Evolutionary conservation across 2,888 invertebrate genomes (phyloP), one percentile per base, ranked within the genome.

Genomic region (Cremastinae sp.): DNA sequence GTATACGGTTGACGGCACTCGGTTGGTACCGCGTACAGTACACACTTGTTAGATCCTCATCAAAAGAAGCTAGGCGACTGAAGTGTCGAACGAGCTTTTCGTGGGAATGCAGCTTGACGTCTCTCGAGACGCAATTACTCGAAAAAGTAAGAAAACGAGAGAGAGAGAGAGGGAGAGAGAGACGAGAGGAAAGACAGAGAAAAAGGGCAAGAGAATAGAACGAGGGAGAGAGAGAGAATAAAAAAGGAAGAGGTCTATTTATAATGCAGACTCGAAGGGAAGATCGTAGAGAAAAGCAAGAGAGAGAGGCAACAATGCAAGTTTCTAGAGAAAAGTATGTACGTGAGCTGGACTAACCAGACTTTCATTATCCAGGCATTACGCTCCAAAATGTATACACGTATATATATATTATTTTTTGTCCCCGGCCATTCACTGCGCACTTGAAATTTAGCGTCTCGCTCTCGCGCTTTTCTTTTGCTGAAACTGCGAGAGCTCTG

Each of bases 91-190:
- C 53, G 66, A 75, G 71, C 66, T 62, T 71, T 71, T 71, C 51
- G 28, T n/a, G 65, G 45, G 56, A 41, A 49, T 34, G 69, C 38
- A 49, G 64, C 65, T 41, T 16, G 56, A 51, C 71, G 66, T 36
- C 61, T 71, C 75, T 75, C 71, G 75, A 75, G 75, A 75, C 75
- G 66, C 66, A 75, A 75, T 71, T 75, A 75, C 66, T 66, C 61
- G 47, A 61, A 51, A 58, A 56, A 54, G 53, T 49, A 43, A 12
- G 47, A 56, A 36, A 22, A 28, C 16, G 47, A 49, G 36, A 58
- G 51, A 69, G 38, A 58, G 49, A 14, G 14, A 47, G 10, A 61
- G 7, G 38, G 16, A 49, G 8, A 38, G 10, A 5, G 16, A 34
- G n/a, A n/a, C n/a, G n/a, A n/a, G n/a, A 28, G 16, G 34, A 45